Percentiles rank a stretch among this genome's conserved stretches.
These are phyloP conservation scores for Megalops atlanticus DNA, from an alignment of 2,113 vertebrate species.

Conservation along the genomic window DNA sequence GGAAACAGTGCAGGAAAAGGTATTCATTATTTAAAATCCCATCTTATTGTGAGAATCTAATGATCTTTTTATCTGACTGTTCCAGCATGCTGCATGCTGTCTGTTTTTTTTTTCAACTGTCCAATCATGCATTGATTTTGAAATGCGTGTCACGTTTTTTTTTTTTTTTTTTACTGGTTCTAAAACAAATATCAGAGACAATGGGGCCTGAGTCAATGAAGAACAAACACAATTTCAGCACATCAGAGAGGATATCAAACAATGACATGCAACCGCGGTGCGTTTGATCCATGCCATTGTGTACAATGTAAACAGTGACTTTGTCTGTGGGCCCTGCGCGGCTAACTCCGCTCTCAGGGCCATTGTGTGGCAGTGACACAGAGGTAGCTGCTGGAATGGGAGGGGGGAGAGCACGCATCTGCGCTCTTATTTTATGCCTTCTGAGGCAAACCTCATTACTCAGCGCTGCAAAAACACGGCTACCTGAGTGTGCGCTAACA, in stretches of 20 bases:
- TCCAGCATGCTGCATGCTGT: background rate
- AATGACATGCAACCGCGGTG: background rate
- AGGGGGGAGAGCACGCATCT: background rate
- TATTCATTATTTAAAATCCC: background rate
- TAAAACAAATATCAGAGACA: background rate
- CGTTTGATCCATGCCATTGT: background rate
- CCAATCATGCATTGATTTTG: constrained; percentile 2
- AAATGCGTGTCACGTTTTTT: background rate
- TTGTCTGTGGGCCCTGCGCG: background rate
- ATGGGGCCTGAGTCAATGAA: background rate
- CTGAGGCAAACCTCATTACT: background rate
- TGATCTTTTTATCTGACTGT: background rate
- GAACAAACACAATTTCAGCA: constrained; percentile 14
- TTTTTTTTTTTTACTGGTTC: background rate
- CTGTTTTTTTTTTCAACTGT: background rate
- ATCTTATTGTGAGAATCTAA: background rate
- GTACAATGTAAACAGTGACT: background rate
- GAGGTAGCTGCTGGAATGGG: background rate
- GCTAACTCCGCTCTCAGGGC: no score
- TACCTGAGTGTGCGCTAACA: background rate
- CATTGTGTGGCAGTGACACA: background rate
- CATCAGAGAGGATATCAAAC: background rate
- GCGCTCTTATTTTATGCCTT: background rate
- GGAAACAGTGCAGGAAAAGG: background rate
- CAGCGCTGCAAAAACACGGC: background rate